A percentile compares a stretch with the other conserved stretches of the same genome.
phyloP scores from a whole-genome alignment of 2,888 invertebrate species.

The Erebia epiphron region DNA sequence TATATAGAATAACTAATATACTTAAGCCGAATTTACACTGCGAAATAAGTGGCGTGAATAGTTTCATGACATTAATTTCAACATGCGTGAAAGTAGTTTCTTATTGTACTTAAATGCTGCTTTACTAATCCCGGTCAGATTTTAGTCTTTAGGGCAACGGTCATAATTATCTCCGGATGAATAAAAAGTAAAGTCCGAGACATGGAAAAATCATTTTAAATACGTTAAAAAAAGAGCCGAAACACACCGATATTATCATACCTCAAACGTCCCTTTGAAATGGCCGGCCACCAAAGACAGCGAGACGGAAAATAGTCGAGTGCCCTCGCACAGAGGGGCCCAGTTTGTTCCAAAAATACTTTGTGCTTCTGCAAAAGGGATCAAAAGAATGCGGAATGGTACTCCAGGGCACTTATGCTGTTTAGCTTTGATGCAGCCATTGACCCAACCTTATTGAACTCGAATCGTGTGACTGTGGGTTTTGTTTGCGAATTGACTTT shows the following conservation, averaged over 20 bases:
- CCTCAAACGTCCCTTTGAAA: conserved; percentile 41
- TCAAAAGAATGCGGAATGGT: conserved; percentile 47
- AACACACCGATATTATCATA: conserved; percentile 13
- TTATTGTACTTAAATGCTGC: too few relatives aligned
- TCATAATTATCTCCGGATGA: too few relatives aligned
- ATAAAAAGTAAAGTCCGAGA: too few relatives aligned
- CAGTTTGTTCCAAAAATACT: conserved; percentile 52
- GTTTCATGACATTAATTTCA: too few relatives aligned
- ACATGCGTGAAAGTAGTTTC: too few relatives aligned
- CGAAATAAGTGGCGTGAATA: too few relatives aligned
- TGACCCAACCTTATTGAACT: conserved; percentile 35
- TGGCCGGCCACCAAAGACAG: conserved; percentile 48
- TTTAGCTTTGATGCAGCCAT: conserved; percentile 35
- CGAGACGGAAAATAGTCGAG: conserved; percentile 44
- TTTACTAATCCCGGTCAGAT: too few relatives aligned
- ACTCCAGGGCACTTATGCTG: conserved; percentile 36
- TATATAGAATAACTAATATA: too few relatives aligned
- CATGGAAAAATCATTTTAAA: too few relatives aligned
- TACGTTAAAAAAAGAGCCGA: not conserved
- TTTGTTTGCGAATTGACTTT: conserved; percentile 13
- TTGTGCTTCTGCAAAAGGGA: conserved; percentile 48
- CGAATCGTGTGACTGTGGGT: conserved; percentile 15
- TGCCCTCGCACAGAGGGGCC: conserved; percentile 46
- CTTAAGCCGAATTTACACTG: too few relatives aligned
- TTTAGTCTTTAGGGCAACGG: too few relatives aligned